phyloP scores from a whole-genome alignment of 2,797 vertebrate genomes.

The Emys orbicularis region DNA sequence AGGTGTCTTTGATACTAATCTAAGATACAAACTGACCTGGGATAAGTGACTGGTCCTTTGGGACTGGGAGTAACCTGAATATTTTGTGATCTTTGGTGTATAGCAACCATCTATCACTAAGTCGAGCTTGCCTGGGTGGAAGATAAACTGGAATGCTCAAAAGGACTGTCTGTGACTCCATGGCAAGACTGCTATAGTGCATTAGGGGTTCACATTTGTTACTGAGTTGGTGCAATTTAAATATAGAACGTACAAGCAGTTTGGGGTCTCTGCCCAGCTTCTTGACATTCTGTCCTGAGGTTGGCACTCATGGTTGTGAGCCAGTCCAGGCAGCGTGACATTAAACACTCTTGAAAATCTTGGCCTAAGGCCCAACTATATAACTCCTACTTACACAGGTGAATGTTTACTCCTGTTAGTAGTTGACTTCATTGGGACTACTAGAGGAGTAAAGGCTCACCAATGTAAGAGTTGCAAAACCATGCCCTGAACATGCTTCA shows the following conservation, averaged over 20 bases:
- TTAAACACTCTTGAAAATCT: neutral
- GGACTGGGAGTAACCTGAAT: neutral
- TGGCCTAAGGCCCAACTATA: neutral
- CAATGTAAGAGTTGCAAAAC: neutral
- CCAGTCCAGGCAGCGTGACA: neutral
- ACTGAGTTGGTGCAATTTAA: neutral
- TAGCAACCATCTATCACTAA: neutral
- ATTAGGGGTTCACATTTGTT: neutral
- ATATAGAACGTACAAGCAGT: neutral
- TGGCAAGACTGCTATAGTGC: neutral
- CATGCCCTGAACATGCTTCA: neutral
- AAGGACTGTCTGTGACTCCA: neutral
- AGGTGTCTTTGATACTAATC: neutral
- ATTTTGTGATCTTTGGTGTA: neutral
- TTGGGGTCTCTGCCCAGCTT: neutral
- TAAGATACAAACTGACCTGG: neutral
- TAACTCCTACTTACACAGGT: neutral
- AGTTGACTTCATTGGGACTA: neutral
- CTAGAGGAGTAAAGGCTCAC: neutral
- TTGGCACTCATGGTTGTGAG: neutral
- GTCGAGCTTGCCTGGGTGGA: neutral
- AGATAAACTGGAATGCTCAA: neutral
- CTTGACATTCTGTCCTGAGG: neutral
- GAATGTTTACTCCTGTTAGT: neutral
- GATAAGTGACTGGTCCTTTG: neutral